Evolutionary conservation across 2,113 vertebrate species (phyloP), one percentile per base, ranked within the genome.

Genomic region (Ailuropoda melanoleuca): DNA sequence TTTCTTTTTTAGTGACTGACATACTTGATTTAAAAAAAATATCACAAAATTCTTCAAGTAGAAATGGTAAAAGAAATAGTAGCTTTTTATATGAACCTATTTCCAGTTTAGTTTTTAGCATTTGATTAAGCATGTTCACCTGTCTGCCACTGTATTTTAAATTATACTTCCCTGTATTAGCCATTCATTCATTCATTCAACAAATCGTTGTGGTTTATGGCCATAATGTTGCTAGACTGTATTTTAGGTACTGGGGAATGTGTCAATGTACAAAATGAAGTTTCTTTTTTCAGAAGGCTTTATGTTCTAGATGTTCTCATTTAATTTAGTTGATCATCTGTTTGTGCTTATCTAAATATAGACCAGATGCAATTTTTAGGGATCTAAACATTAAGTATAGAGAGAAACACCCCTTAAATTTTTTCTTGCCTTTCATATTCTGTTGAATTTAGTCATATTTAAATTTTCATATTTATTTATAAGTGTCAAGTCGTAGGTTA

Each of bases 1-100:
- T 68, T 84, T 96, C 34, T 62, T 92, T 95, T 87, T 82, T 58
- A 75, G 43, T 56, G 18, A 70, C 88, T 96, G 56, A 70, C 46
- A 77, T 60, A 70, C 19, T 92, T 97, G 43, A 81, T 83, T 83
- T 56, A 80, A 18, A 64, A 60, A 93, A 81, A 60, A 88, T n/a
- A 78, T 39, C 15, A 53, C 8, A 60, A 37, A 80, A n/a, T 84
- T 94, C 14, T 88, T 68, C 37, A 82, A 62, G 34, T 74, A 55
- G 37, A 90, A 48, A 21, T 92, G 37, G 39, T 56, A 62, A 62
- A 91, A 91, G 68, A 85, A 92, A 56, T 2, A 48, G 26, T 93
- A 37, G 8, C 18, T 72, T 87, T 74, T 60, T 94, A 37, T 64
- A 39, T 66, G 77, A 93, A 3, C n/a, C 5, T 46, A 29, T 64